A percentile compares a stretch with the other conserved stretches of the same genome.
Conservation (phyloP, 2,113 vertebrate species). For the Malurus alboscapulatus region DNA sequence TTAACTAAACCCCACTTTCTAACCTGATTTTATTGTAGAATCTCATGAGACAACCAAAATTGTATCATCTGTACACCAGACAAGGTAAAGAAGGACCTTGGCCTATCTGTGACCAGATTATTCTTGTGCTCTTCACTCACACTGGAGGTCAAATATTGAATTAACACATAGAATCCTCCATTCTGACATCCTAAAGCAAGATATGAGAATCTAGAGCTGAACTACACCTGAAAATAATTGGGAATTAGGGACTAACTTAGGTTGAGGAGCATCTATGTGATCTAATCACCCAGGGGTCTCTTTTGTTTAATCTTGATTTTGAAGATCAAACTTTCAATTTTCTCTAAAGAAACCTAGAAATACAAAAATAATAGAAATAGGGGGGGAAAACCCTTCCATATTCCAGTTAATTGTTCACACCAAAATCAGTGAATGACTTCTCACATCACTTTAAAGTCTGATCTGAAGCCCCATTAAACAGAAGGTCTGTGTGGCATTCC, state of each 20-base stretch:
- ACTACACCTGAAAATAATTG: not conserved
- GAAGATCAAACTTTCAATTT: not conserved
- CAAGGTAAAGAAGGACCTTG: not conserved
- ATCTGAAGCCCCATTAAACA: not conserved
- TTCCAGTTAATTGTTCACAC: not conserved
- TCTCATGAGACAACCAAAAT: not conserved
- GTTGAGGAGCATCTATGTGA: not conserved
- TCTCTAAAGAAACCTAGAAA: not conserved
- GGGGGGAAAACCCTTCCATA: accelerated
- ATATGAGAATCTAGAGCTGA: not conserved
- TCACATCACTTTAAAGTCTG: not conserved
- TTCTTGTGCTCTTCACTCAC: not conserved
- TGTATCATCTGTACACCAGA: not conserved
- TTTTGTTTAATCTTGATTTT: not conserved
- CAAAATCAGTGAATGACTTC: not conserved
- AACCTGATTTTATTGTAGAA: not conserved
- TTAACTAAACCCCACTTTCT: not conserved
- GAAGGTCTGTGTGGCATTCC: not conserved
- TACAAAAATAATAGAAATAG: not conserved
- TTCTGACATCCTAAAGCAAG: not conserved
- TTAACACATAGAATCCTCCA: not conserved
- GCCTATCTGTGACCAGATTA: not conserved
- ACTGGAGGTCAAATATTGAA: not conserved
- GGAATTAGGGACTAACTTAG: not conserved
- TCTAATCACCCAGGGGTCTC: not conserved